Evolutionary conservation across 2,113 vertebrate species (phyloP).

Genomic region (Aspidoscelis tigris): DNA sequence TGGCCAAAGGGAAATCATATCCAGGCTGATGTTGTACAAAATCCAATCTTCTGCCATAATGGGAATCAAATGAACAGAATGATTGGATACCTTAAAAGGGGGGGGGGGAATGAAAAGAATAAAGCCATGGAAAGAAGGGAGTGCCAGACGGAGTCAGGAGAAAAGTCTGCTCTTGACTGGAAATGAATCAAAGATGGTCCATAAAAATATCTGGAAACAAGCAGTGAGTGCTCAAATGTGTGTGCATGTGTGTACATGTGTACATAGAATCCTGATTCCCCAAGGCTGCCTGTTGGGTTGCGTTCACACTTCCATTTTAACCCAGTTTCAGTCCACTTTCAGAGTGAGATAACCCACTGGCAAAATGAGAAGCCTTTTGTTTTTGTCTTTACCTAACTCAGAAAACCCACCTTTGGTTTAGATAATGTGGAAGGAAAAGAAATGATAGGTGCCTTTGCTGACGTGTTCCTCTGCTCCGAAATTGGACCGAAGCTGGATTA

Average conservation of each 20-base stretch:
- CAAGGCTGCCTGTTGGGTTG: neutral
- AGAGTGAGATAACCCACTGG: too few relatives aligned
- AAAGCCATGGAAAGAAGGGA: constrained; percentile 30
- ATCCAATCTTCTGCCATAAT: constrained; percentile 51
- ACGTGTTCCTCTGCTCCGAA: too few relatives aligned
- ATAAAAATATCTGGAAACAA: constrained; percentile 28
- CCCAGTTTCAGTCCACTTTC: too few relatives aligned
- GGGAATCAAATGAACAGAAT: constrained; percentile 50
- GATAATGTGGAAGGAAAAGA: too few relatives aligned
- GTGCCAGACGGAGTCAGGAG: constrained; percentile 16
- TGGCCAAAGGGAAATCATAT: constrained; percentile 63
- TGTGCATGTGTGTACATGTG: neutral
- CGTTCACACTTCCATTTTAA: too few relatives aligned
- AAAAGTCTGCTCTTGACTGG: constrained; percentile 17
- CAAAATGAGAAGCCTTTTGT: too few relatives aligned
- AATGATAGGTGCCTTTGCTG: too few relatives aligned
- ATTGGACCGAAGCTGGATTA: too few relatives aligned
- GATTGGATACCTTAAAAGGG: constrained; percentile 47
- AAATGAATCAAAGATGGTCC: neutral
- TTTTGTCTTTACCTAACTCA: too few relatives aligned
- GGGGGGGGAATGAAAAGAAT: constrained; percentile 34
- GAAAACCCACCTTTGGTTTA: too few relatives aligned
- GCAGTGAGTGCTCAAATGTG: neutral
- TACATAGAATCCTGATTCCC: neutral
- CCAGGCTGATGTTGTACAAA: constrained; percentile 54